Base-by-base conservation (phyloP, 30 jellyfish, hydroid and myxozoan species). In the Pelagia noctiluca region DNA sequence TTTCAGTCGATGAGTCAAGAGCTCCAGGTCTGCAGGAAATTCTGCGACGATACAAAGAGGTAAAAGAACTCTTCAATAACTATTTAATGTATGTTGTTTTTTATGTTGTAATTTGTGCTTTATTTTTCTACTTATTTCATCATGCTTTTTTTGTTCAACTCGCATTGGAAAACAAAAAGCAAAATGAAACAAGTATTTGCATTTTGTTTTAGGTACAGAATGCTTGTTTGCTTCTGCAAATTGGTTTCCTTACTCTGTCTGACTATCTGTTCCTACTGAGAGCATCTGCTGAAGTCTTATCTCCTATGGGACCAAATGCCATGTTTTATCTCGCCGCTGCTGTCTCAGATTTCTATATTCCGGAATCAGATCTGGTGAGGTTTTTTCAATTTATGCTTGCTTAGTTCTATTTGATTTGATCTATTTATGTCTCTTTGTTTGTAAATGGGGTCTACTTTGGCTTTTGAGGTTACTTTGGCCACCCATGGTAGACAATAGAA, bases 281-380 rank as follows among this genome's bases (percentile, higher is more conserved):
- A 63, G 97, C 99, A 48, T 95, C 98, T 21, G 98, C 98, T 1
- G 99, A 95, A 34, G 98, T 97, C 0, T 64, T 95, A 78, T 81
- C 97, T 1, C 92, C 99, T 1, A 84, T 89, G 67, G 99, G 98
- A 1, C 37, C 97, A 25, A 78, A 95, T 83, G 98, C 91, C 37
- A 95, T 95, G 97, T 95, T 89, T 75, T 95, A 89, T 64, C 83
- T 95, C 32, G 97, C 99, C 32, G 98, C 99, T 0, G 99, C 99
- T 4, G 98, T 95, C 31, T 95, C 99, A 0, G 99, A 95, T 53
- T 95, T 89, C 62, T 95, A 88, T 72, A 81, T 95, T 34, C 98
- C 99, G 1, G 97, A 95, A 23, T 53, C 57, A 30, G 91, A 79
- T 21, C 50, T 95, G 99, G 99, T 95, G 48, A 65, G 89, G 47